phyloP scores from a whole-genome alignment of 30 jellyfish, hydroid and myxozoan genomes.

The Cassiopea andromeda region DNA sequence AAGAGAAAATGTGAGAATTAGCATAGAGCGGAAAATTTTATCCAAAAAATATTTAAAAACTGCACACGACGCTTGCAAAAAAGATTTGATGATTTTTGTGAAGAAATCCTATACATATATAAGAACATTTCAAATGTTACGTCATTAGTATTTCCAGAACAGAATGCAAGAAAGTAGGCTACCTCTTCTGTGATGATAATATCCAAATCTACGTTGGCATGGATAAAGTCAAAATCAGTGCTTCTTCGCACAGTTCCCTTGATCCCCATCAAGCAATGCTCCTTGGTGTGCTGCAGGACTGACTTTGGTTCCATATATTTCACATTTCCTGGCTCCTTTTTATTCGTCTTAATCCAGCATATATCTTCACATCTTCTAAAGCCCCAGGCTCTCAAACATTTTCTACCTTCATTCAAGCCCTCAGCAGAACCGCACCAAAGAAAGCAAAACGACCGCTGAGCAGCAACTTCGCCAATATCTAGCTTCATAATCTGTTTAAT shows the following conservation, averaged over 20 bases:
- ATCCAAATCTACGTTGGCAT: conserved; percentile 98
- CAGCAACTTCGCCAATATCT: conserved; percentile 92
- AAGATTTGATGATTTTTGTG: no score
- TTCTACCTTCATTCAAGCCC: conserved; percentile 96
- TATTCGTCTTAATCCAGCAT: conserved; percentile 98
- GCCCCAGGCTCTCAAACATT: conserved; percentile 99
- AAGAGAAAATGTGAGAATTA: no score
- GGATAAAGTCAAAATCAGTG: conserved; percentile 98
- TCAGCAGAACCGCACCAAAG: conserved; percentile 99
- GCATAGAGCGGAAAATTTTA: no score
- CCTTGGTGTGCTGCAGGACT: conserved; percentile 96
- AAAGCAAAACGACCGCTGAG: conserved; percentile 94
- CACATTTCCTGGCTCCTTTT: conserved; percentile 91
- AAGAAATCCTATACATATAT: no score
- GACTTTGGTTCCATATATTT: conserved; percentile 97
- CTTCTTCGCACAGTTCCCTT: conserved; percentile 98
- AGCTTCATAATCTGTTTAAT: conserved; percentile 72
- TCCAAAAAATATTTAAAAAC: no score
- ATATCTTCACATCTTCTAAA: conserved; percentile 99
- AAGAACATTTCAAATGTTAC: no score
- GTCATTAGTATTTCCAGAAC: no score
- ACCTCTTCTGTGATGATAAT: conserved; percentile 98
- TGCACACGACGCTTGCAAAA: no score
- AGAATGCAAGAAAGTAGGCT: no score
- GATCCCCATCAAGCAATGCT: conserved; percentile 98